phyloP scores from a whole-genome alignment of 2,888 invertebrate genomes.

The Micoletzkya japonica region DNA sequence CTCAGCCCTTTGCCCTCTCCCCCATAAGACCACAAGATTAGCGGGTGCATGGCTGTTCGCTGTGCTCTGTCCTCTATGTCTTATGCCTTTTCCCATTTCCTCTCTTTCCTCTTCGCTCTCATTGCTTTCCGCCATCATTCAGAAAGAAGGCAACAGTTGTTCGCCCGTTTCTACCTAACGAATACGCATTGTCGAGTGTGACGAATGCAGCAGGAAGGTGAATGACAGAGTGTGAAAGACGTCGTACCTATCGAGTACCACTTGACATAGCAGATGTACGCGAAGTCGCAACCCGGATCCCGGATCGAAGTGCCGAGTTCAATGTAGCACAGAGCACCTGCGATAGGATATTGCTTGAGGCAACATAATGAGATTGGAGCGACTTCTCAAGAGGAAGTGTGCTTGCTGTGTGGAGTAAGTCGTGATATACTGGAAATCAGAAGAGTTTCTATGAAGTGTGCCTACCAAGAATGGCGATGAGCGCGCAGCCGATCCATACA shows the following conservation, averaged over 20 bases:
- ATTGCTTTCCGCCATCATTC: no score
- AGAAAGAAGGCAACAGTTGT: no score
- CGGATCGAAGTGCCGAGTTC: conserved; percentile 61
- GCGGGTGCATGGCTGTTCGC: no score
- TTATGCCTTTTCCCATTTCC: not conserved
- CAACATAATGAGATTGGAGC: no score
- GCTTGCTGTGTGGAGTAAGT: not conserved
- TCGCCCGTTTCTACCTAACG: no score
- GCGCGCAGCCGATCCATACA: conserved; percentile 88
- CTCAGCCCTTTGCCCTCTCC: no score
- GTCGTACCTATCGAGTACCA: conserved; percentile 34
- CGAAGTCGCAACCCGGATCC: conserved; percentile 62
- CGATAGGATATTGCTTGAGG: not conserved
- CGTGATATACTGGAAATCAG: not conserved
- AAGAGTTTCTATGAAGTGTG: no score
- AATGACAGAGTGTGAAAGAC: no score
- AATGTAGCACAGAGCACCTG: conserved; percentile 62
- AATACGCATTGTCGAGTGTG: no score
- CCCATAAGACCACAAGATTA: no score
- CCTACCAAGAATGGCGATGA: conserved; percentile 66
- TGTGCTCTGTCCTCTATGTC: not conserved
- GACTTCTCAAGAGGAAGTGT: conserved; percentile 22
- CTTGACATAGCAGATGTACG: conserved; percentile 51
- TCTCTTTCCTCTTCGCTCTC: no score
- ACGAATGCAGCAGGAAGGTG: no score